phyloP scores from a whole-genome alignment of 2,888 invertebrate genomes.

The Mongoloraphidia duomilia region DNA sequence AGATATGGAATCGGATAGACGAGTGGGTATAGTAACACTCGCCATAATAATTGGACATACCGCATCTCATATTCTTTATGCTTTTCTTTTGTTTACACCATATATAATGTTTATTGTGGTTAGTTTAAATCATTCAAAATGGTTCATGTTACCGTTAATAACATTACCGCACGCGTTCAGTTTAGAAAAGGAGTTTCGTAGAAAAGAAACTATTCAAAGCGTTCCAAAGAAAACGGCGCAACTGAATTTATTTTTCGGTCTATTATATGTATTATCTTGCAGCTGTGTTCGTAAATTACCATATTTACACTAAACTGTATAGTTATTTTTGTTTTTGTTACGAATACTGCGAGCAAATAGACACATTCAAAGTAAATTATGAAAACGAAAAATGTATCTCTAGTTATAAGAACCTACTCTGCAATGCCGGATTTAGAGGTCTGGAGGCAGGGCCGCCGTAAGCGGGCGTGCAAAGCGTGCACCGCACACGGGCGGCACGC shows the following conservation, averaged over 20 bases:
- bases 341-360: neutral
- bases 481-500: no score
- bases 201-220: slow-evolving; percentile 58
- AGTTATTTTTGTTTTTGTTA: neutral
- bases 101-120: slow-evolving; percentile 81
- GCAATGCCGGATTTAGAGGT: no score
- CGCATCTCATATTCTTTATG: slow-evolving; percentile 81
- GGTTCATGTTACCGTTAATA: slow-evolving; percentile 78
- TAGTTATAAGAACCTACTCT: no score
- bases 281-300: slow-evolving; percentile 52
- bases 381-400: no score
- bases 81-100: slow-evolving; percentile 77
- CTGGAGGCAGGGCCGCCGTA: no score
- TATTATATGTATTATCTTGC: slow-evolving; percentile 76
- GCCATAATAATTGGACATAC: slow-evolving; percentile 88
- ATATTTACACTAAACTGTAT: slow-evolving; percentile 28
- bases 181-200: slow-evolving; percentile 78
- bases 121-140: slow-evolving; percentile 68
- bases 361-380: no score
- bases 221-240: slow-evolving; percentile 82
- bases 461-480: no score
- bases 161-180: slow-evolving; percentile 81
- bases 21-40: slow-evolving; percentile 84
- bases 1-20: slow-evolving; percentile 75
- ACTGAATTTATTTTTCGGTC: slow-evolving; percentile 79